phyloP scores from a whole-genome alignment of 2,113 vertebrate species.

The Pachypanchax playfairii region DNA sequence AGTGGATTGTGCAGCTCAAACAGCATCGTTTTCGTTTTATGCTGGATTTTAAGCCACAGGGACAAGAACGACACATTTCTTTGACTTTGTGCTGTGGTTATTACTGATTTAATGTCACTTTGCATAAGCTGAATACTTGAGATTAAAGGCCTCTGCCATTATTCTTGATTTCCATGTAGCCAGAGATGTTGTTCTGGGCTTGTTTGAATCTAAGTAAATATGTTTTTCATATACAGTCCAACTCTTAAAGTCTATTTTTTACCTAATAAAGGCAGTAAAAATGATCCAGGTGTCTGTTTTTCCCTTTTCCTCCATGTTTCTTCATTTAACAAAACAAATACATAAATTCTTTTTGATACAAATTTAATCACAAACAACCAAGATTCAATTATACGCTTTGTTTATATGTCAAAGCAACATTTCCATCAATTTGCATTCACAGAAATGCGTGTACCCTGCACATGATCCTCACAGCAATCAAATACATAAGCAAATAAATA shows the following conservation, averaged over 20 bases:
- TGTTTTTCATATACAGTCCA: slow-evolving; percentile 71
- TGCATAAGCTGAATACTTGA: slow-evolving; percentile 62
- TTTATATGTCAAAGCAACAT: slow-evolving; percentile 19
- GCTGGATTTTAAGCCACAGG: slow-evolving; percentile 40
- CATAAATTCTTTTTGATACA: slow-evolving; percentile 7
- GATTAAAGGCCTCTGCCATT: slow-evolving; percentile 34
- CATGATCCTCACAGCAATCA: slow-evolving; percentile 22
- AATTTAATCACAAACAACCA: slow-evolving; percentile 51
- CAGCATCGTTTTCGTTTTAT: slow-evolving; percentile 31
- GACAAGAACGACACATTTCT: slow-evolving; percentile 18
- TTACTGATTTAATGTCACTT: slow-evolving; percentile 52
- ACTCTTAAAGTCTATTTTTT: slow-evolving; percentile 76
- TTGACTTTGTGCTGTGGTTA: slow-evolving; percentile 30
- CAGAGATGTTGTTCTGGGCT: slow-evolving; percentile 49
- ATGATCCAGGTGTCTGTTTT: not conserved
- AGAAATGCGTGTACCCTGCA: slow-evolving; percentile 8
- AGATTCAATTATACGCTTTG: slow-evolving; percentile 41
- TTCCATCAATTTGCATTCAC: slow-evolving; percentile 20
- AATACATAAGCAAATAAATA: slow-evolving; percentile 65
- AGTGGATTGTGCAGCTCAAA: slow-evolving; percentile 53
- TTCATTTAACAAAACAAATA: not conserved
- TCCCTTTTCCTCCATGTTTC: not conserved
- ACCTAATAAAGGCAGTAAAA: slow-evolving; percentile 76
- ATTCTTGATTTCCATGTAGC: slow-evolving; percentile 46
- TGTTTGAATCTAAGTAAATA: slow-evolving; percentile 52